Evolutionary conservation across 2,797 vertebrate species (phyloP).

Genomic region (Muscicapa striata): DNA sequence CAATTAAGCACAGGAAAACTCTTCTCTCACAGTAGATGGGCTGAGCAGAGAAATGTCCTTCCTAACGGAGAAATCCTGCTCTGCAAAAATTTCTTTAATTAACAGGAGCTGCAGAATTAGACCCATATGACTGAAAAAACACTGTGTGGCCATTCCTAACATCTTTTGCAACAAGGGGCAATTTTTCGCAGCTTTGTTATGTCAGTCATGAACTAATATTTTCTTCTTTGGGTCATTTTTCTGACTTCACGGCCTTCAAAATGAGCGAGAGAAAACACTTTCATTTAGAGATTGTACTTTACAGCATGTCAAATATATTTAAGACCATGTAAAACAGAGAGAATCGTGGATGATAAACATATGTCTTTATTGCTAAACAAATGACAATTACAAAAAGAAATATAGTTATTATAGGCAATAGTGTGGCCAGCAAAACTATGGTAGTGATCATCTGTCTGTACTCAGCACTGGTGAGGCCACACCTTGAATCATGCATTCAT

Average conservation of each 20-base stretch:
- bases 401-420: background rate
- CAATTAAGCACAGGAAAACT: background rate
- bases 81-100: background rate
- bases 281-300: background rate
- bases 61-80: background rate
- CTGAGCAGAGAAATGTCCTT: background rate
- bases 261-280: background rate
- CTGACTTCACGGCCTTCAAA: background rate
- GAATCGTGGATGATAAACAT: background rate
- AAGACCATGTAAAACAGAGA: background rate
- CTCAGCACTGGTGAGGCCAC: rapidly evolving
- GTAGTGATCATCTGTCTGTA: rapidly evolving
- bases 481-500: rapidly evolving
- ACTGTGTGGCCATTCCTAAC: background rate
- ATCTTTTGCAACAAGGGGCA: background rate
- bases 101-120: background rate
- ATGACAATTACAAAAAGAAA: background rate
- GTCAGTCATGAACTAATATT: background rate
- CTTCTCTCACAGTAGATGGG: background rate
- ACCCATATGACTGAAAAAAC: background rate
- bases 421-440: background rate
- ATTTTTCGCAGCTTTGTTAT: background rate
- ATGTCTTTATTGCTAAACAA: background rate
- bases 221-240: background rate
- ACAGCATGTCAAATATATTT: background rate